Conservation (phyloP, 2,888 invertebrate genomes). For the Flexamia atlantica region DNA sequence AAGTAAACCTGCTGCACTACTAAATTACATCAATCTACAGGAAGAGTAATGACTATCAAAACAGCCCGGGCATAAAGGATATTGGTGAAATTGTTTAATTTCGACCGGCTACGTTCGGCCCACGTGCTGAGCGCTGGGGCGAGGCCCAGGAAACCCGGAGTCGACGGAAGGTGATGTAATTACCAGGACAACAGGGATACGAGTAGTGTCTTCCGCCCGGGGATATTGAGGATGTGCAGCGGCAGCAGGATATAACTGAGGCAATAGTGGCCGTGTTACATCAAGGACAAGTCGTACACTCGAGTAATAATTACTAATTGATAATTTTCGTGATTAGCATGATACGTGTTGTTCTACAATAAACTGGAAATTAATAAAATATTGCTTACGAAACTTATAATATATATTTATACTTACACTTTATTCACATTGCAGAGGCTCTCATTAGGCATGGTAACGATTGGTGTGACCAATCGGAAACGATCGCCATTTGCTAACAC, state of each 20-base stretch:
- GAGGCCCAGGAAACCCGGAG: background rate
- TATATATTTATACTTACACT: too few relatives aligned
- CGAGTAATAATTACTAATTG: too few relatives aligned
- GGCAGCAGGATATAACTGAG: background rate
- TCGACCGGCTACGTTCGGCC: background rate
- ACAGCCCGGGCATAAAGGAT: background rate
- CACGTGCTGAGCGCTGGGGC: background rate
- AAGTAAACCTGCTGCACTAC: too few relatives aligned
- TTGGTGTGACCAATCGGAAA: too few relatives aligned
- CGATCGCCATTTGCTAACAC: too few relatives aligned
- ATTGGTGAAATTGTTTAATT: background rate
- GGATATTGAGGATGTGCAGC: background rate
- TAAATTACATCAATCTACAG: background rate
- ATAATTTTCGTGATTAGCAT: too few relatives aligned
- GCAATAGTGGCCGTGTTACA: background rate
- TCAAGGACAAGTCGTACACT: too few relatives aligned
- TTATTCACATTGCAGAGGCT: too few relatives aligned
- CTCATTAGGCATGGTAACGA: too few relatives aligned
- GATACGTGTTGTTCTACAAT: too few relatives aligned
- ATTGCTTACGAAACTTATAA: too few relatives aligned
- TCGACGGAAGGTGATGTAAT: slow-evolving; percentile 22
- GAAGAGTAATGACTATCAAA: background rate
- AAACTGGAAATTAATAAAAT: too few relatives aligned
- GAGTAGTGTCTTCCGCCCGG: background rate
- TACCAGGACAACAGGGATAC: slow-evolving; percentile 1